phyloP scores from a whole-genome alignment of 2,888 invertebrate genomes.

The Lasius platythorax region DNA sequence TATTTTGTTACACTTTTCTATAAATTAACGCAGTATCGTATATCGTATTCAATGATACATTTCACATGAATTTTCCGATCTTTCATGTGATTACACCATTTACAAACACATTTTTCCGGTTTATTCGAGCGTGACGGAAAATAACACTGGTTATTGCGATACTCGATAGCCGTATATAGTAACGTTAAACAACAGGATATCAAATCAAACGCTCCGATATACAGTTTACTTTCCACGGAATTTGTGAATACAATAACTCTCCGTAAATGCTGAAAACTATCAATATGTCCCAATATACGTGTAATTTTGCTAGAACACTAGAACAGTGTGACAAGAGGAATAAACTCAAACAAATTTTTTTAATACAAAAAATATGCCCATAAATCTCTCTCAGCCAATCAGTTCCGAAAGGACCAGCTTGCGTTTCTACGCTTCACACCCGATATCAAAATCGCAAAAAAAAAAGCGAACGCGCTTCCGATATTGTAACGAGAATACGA shows the following conservation, averaged over 20 bases:
- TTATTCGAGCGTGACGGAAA: conserved; percentile 26
- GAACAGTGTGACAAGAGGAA: background rate
- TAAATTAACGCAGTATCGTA: conserved; percentile 14
- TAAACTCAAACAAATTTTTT: background rate
- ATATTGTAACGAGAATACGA: conserved; percentile 2
- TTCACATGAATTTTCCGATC: background rate
- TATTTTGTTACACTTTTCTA: background rate
- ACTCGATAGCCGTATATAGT: conserved; percentile 43
- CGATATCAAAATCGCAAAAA: conserved; percentile 4
- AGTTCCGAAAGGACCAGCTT: background rate
- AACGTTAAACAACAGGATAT: conserved; percentile 55
- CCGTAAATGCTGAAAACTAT: background rate
- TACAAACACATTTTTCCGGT: conserved; percentile 9
- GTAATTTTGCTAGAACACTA: conserved; percentile 15
- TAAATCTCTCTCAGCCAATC: background rate
- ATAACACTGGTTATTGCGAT: conserved; percentile 57
- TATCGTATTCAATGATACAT: background rate
- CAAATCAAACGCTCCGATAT: conserved; percentile 58
- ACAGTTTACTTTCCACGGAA: conserved; percentile 47
- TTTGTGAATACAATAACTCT: conserved; percentile 28
- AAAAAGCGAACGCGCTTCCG: background rate
- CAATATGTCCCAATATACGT: background rate
- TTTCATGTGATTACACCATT: background rate
- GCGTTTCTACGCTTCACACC: background rate
- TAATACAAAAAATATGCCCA: background rate